phyloP scores from a whole-genome alignment of 2,113 vertebrate genomes.

The Callionymus lyra region DNA sequence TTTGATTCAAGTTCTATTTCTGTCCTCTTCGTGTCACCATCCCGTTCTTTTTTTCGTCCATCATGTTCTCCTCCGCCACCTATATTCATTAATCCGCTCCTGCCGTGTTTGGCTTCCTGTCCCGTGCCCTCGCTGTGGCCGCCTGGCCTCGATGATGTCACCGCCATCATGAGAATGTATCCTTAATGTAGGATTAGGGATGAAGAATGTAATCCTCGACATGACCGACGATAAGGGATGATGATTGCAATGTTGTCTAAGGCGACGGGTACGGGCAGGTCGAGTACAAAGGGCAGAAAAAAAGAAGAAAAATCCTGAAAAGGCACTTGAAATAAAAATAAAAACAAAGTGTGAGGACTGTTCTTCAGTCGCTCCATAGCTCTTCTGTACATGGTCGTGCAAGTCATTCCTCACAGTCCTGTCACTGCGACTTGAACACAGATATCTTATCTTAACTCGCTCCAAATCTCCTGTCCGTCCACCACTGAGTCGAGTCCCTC shows the following conservation, averaged over 20 bases:
- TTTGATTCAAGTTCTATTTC: conserved; percentile 30
- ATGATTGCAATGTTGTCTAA: conserved; percentile 55
- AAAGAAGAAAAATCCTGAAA: too few relatives aligned
- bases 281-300: conserved; percentile 3
- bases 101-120: conserved; percentile 55
- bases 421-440: conserved; percentile 34
- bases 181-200: conserved; percentile 65
- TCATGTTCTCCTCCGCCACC: conserved; percentile 30
- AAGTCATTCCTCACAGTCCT: conserved; percentile 51
- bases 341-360: not conserved
- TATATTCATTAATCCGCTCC: conserved; percentile 48
- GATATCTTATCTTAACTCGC: conserved; percentile 46
- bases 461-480: conserved; percentile 45
- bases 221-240: conserved; percentile 57
- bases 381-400: conserved; percentile 29
- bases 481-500: conserved; percentile 52
- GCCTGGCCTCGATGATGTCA: conserved; percentile 55
- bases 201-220: conserved; percentile 63
- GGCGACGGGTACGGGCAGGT: conserved; percentile 34
- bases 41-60: conserved; percentile 24
- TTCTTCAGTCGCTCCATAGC: conserved; percentile 19
- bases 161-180: conserved; percentile 51
- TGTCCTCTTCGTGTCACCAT: conserved; percentile 7
- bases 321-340: conserved; percentile 2
- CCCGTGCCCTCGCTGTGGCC: conserved; percentile 45